phyloP scores from a whole-genome alignment of 2,113 vertebrate genomes.

The Pithys albifrons region DNA sequence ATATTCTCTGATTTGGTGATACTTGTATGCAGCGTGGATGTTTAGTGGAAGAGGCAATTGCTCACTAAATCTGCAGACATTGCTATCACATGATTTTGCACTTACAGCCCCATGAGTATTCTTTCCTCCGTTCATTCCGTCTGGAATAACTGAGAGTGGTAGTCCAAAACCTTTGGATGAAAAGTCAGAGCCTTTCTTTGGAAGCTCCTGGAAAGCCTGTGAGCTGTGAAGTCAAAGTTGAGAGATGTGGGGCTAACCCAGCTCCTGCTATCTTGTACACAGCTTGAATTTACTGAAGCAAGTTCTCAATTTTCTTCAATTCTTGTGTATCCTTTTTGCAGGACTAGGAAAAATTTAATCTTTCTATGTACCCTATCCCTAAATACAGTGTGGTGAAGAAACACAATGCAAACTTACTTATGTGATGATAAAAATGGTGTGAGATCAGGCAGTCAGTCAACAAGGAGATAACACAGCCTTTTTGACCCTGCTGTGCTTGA shows the following conservation, averaged over 20 bases:
- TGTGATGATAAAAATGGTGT: background rate
- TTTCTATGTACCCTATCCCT: background rate
- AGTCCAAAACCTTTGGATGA: background rate
- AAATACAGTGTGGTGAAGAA: background rate
- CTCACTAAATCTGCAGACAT: background rate
- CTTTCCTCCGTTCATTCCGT: background rate
- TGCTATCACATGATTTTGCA: background rate
- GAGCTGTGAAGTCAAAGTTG: background rate
- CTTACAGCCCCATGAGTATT: background rate
- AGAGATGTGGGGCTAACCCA: rapidly evolving
- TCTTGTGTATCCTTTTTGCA: background rate
- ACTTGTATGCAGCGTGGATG: rapidly evolving
- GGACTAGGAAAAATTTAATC: background rate
- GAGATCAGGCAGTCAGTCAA: background rate
- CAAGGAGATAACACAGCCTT: background rate
- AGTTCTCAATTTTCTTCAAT: background rate
- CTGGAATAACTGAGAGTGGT: background rate
- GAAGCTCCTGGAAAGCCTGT: background rate
- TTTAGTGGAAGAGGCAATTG: background rate
- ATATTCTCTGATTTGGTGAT: background rate
- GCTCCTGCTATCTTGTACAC: background rate
- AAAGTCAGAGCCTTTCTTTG: background rate
- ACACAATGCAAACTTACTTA: background rate
- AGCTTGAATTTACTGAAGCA: background rate
- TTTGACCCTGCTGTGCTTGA: background rate